Evolutionary conservation across 1,140 invertebrate genomes (phyloP).

Genomic region (Pogonus chalceus): DNA sequence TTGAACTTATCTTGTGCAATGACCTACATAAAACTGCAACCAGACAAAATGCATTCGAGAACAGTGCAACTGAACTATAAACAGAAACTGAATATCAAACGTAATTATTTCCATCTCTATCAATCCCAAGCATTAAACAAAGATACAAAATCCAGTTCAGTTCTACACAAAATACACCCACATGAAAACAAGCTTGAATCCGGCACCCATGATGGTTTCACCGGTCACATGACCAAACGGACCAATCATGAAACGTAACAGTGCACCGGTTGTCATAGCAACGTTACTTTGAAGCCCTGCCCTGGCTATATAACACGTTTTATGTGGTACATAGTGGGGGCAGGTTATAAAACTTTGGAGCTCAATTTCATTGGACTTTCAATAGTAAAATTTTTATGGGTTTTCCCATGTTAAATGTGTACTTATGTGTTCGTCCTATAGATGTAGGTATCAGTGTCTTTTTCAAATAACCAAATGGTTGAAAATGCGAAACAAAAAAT

Average conservation of each 20-base stretch:
- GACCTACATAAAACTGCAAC: too few species aligned
- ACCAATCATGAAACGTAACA: neutral
- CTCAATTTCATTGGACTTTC: constrained; percentile 30
- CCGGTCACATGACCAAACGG: constrained; percentile 1
- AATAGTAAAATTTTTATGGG: constrained; percentile 37
- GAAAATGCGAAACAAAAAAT: neutral
- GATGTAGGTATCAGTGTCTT: constrained; percentile 33
- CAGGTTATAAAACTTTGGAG: constrained; percentile 23
- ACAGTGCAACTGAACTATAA: neutral
- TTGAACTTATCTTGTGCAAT: neutral
- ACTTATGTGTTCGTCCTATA: constrained; percentile 32
- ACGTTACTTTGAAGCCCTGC: constrained; percentile 21
- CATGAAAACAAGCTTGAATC: neutral
- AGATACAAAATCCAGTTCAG: neutral
- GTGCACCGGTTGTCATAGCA: constrained; percentile 34
- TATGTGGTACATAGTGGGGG: constrained; percentile 18
- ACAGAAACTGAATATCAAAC: neutral
- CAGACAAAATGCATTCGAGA: neutral
- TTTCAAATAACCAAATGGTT: constrained; percentile 18
- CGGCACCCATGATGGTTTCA: neutral
- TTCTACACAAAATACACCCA: neutral
- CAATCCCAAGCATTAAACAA: neutral
- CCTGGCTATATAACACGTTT: constrained; percentile 11
- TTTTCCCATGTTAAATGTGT: constrained; percentile 29
- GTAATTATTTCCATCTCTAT: neutral